Evolutionary conservation across 2,888 invertebrate genomes (phyloP).

Genomic region (Spatulosminthurus flaviceps): DNA sequence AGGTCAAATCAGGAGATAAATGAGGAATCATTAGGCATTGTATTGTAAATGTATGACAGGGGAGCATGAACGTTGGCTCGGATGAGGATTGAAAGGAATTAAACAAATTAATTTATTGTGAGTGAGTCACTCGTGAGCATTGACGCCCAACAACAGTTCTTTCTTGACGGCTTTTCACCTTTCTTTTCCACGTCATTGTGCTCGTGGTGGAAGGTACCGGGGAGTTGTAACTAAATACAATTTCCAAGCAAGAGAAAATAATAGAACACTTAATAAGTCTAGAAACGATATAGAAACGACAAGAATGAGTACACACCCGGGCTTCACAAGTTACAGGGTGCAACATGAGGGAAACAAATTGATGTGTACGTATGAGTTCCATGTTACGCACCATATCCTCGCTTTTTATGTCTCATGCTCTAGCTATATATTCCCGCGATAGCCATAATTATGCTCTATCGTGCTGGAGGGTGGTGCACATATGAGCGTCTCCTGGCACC

Average conservation of each 20-base stretch:
- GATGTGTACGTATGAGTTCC: too few relatives aligned
- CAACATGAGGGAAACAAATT: too few relatives aligned
- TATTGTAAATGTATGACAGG: neutral
- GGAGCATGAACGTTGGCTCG: neutral
- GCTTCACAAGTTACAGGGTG: too few relatives aligned
- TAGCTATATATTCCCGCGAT: too few relatives aligned
- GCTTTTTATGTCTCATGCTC: too few relatives aligned
- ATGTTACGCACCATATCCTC: too few relatives aligned
- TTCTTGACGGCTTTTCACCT: slow-evolving; percentile 8
- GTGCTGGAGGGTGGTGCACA: too few relatives aligned
- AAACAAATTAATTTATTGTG: slow-evolving; percentile 18
- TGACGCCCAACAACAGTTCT: neutral
- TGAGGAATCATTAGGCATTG: slow-evolving; percentile 14
- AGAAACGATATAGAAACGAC: neutral
- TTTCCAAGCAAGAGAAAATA: neutral
- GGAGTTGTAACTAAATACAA: slow-evolving; percentile 7
- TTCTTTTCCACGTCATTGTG: neutral
- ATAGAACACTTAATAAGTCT: neutral
- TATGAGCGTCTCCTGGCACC: too few relatives aligned
- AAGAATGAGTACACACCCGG: too few relatives aligned
- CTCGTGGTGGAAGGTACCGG: neutral
- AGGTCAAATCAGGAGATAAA: slow-evolving; percentile 8
- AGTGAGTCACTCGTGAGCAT: too few relatives aligned
- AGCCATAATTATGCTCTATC: too few relatives aligned
- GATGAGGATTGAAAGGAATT: neutral